A percentile compares a stretch with the other conserved stretches of the same genome.
Evolutionary conservation across 2,797 vertebrate species (phyloP).

Genomic region (Triplophysa bombifrons): DNA sequence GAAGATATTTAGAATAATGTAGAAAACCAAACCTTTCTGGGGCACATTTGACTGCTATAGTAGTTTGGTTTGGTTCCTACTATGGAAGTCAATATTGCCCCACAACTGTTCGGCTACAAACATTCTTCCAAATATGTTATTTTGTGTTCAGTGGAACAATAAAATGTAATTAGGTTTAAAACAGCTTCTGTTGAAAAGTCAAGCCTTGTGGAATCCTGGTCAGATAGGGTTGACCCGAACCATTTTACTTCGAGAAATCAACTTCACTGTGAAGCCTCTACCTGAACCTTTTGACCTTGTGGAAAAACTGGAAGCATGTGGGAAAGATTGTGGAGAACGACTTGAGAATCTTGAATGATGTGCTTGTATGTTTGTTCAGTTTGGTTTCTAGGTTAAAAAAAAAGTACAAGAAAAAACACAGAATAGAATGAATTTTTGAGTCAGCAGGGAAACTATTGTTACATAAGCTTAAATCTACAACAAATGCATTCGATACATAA

Average conservation of each 20-base stretch:
- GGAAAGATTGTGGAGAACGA: conserved; percentile 25
- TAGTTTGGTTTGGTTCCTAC: too few relatives aligned
- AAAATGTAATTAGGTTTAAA: too few relatives aligned
- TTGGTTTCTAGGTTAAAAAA: background rate
- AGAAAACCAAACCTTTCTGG: too few relatives aligned
- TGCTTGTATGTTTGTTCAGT: conserved; percentile 29
- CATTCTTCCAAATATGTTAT: too few relatives aligned
- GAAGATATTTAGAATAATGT: too few relatives aligned
- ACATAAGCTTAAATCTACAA: conserved; percentile 31
- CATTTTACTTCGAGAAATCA: background rate
- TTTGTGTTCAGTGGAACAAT: too few relatives aligned
- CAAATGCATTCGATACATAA: conserved; percentile 45
- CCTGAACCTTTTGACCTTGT: conserved; percentile 6
- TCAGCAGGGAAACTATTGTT: conserved; percentile 35
- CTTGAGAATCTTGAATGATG: conserved; percentile 20
- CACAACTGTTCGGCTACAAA: too few relatives aligned
- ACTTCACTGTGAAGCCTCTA: background rate
- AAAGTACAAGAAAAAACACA: background rate
- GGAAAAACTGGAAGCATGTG: conserved; percentile 9
- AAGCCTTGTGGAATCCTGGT: conserved; percentile 12
- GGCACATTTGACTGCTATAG: too few relatives aligned
- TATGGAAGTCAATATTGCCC: too few relatives aligned
- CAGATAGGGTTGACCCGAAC: background rate
- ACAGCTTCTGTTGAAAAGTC: background rate
- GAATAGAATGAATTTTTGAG: conserved; percentile 3